Evolutionary conservation across 2,113 vertebrate genomes (phyloP), one percentile per base, ranked within the genome.

Genomic region (Coptodon bakossiorum): DNA sequence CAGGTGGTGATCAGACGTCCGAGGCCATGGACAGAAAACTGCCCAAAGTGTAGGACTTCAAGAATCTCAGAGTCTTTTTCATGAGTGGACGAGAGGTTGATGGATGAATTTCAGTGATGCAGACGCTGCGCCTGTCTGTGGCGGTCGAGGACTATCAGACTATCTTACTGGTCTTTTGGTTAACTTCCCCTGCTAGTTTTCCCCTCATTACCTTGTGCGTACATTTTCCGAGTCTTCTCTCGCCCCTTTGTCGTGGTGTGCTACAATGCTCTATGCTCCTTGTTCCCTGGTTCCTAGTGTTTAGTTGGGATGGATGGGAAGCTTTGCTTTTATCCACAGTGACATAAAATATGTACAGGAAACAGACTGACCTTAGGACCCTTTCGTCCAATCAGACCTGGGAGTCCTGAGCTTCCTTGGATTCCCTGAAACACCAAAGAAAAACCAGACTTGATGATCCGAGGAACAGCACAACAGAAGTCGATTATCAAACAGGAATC

Each of bases 301-400:
- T 66, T 66, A 7, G 61, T 22, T 66, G 61, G 61, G 73, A 78
- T 52, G 45, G 9, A 78, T 50, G 71, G 73, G 27, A 52, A 78
- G 34, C 45, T 78, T 31, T 78, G 27, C 27, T 31, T 78, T 78
- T 50, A 78, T 13, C 16, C 73, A 50, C 27, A 50, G 52, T 80
- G 52, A 40, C 52, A 38, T 56, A 27, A 52, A 80, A 38, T 24
- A 76, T 0, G 19, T 4, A 53, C 50, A 13, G 22, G 34, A 34
- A 24, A 43, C 45, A 24, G n/a, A 91, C 89, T 86, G 11, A 96
- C 96, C 95, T 95, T 95, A 1, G 73, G 89, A 27, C 96, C 96
- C 11, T 95, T 93, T 79, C 61, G 92, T 56, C 96, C 96, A 57
- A 96, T 95, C 84, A 96, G 90, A 86, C 96, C 96, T 7, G 96